Conservation (phyloP, 2,113 vertebrate genomes). For the Hypanus sabinus region DNA sequence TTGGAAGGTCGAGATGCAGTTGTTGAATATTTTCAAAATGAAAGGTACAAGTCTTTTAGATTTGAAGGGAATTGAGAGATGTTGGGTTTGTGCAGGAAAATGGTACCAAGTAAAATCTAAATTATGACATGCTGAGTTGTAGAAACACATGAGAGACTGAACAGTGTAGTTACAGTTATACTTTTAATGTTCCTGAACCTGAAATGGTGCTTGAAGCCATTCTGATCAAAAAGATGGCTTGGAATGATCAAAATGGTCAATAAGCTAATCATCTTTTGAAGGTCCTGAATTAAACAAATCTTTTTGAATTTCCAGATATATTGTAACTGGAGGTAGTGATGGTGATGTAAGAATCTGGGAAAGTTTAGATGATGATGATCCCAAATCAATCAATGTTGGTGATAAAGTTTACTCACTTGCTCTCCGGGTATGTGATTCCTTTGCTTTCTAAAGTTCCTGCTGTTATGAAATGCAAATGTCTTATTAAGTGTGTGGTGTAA, state of each 20-base stretch:
- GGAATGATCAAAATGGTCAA: not conserved
- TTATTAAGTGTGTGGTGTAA: not conserved
- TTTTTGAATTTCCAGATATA: constrained; percentile 57
- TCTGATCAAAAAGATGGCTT: not conserved
- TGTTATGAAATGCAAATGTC: not conserved
- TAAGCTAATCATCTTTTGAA: not conserved
- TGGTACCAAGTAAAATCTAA: too few species aligned
- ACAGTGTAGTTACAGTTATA: too few species aligned
- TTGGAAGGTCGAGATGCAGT: too few species aligned
- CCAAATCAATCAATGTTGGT: constrained; percentile 85
- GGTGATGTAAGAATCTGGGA: constrained; percentile 94
- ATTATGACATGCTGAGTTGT: too few species aligned
- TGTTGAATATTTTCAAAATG: too few species aligned
- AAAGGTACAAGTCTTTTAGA: too few species aligned
- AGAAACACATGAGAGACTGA: too few species aligned
- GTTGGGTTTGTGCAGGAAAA: too few species aligned
- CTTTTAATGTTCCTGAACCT: not conserved
- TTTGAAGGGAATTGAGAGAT: too few species aligned
- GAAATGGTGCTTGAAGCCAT: not conserved
- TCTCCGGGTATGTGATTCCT: constrained; percentile 64
- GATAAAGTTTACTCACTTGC: constrained; percentile 84
- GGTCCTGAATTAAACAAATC: not conserved
- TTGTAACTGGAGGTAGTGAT: constrained; percentile 88
- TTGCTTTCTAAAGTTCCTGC: not conserved
- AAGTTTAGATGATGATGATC: constrained; percentile 87